A percentile compares a stretch with the other conserved stretches of the same genome.
These are phyloP conservation scores for Lonchura striata DNA, from an alignment of 2,113 vertebrate genomes.

Conservation along the genomic window DNA sequence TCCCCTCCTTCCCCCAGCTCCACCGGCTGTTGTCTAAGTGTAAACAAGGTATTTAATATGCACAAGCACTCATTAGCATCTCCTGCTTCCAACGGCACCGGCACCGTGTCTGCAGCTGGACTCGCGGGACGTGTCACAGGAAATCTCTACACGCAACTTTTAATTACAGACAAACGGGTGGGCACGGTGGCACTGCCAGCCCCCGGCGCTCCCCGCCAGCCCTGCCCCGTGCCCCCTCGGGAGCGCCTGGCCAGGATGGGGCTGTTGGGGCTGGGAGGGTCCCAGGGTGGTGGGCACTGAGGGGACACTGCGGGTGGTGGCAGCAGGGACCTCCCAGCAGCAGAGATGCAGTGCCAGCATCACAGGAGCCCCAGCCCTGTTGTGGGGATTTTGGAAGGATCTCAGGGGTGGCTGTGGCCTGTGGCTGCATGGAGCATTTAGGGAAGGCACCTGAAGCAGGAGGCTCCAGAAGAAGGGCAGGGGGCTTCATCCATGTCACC, in stretches of 20 bases:
- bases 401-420: neutral
- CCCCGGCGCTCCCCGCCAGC: neutral
- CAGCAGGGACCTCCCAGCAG: neutral
- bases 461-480: neutral
- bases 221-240: neutral
- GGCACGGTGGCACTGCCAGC: neutral
- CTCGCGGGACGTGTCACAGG: slow-evolving; percentile 72
- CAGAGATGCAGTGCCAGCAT: neutral
- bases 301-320: fast-evolving
- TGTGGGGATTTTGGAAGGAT: neutral
- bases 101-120: slow-evolving; percentile 60
- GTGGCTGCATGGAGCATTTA: neutral
- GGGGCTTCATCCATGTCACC: neutral
- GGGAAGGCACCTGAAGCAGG: neutral
- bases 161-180: slow-evolving; percentile 73
- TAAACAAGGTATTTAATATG: slow-evolving; percentile 77
- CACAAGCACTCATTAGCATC: slow-evolving; percentile 74
- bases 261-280: neutral
- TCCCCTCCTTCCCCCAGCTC: slow-evolving; percentile 27
- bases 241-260: neutral
- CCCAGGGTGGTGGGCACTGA: fast-evolving
- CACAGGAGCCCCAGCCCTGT: fast-evolving
- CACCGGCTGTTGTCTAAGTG: slow-evolving; percentile 61
- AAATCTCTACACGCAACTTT: slow-evolving; percentile 71
- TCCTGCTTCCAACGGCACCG: slow-evolving; percentile 29